These are phyloP conservation scores for Pangasianodon hypophthalmus DNA, from an alignment of 2,113 vertebrate genomes.

Conservation along the genomic window DNA sequence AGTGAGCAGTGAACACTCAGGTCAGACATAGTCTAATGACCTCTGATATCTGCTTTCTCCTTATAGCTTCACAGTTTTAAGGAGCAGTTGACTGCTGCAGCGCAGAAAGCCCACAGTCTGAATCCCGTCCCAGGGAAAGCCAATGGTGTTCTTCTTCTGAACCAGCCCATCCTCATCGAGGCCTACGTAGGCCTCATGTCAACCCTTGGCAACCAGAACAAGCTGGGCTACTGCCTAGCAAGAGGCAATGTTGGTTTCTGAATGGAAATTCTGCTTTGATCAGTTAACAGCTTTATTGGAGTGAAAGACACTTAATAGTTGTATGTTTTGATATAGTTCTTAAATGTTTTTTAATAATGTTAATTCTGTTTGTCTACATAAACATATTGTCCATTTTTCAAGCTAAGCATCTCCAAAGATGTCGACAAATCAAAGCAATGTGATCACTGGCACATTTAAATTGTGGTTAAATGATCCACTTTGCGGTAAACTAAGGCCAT, in stretches of 20 bases:
- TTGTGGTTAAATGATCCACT: neutral
- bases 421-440: neutral
- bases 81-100: slow-evolving; percentile 68
- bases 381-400: neutral
- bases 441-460: neutral
- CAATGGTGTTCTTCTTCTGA: slow-evolving; percentile 72
- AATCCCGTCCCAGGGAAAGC: slow-evolving; percentile 68
- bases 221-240: slow-evolving; percentile 79
- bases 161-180: slow-evolving; percentile 74
- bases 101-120: slow-evolving; percentile 65
- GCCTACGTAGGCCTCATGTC: slow-evolving; percentile 79
- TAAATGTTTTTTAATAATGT: neutral
- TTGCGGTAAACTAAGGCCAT: neutral
- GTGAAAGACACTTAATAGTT: neutral
- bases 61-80: slow-evolving; percentile 76
- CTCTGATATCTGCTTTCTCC: slow-evolving; percentile 26
- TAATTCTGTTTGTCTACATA: neutral
- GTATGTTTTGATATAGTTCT: neutral
- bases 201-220: slow-evolving; percentile 81
- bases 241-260: slow-evolving; percentile 81
- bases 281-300: neutral
- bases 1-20: neutral
- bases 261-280: slow-evolving; percentile 31
- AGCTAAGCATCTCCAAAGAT: neutral
- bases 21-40: neutral